phyloP scores from a whole-genome alignment of 2,888 invertebrate genomes.

The Notocelia uddmanniana region DNA sequence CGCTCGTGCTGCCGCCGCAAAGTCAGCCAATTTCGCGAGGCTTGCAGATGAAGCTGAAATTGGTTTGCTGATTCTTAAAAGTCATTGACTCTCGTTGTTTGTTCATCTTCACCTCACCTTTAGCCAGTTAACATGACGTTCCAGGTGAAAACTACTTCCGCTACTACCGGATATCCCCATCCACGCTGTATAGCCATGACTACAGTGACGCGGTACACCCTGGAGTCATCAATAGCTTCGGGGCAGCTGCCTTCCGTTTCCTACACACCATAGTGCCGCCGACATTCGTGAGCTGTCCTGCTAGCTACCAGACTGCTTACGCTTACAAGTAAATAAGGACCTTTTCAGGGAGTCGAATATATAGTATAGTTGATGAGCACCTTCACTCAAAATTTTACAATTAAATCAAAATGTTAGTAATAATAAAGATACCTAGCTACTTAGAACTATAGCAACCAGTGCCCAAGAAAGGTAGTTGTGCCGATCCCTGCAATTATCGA shows the following conservation, averaged over 20 bases:
- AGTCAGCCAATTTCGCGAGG: too few species aligned
- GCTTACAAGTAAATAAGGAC: conserved; percentile 75
- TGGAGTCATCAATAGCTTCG: conserved; percentile 88
- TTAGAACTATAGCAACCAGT: too few species aligned
- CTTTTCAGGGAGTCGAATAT: background rate
- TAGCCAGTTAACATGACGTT: conserved; percentile 4
- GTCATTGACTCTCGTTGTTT: background rate
- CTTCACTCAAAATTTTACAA: too few species aligned
- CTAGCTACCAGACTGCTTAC: conserved; percentile 65
- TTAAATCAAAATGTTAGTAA: too few species aligned
- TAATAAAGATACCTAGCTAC: too few species aligned
- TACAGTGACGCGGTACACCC: conserved; percentile 88
- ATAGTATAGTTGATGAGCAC: background rate
- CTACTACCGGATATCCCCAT: conserved; percentile 87
- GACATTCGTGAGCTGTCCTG: conserved; percentile 71
- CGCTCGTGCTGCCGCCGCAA: too few species aligned
- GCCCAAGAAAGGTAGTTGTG: too few species aligned
- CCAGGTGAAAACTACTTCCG: conserved; percentile 85
- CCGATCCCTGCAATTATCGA: too few species aligned
- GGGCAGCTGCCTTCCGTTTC: conserved; percentile 89
- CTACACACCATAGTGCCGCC: conserved; percentile 88
- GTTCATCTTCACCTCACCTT: background rate
- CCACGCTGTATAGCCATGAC: conserved; percentile 87
- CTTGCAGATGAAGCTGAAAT: background rate
- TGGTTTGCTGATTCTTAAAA: background rate